These are phyloP conservation scores for Corvus cornix DNA, from an alignment of 2,113 vertebrate genomes.

Conservation along the genomic window DNA sequence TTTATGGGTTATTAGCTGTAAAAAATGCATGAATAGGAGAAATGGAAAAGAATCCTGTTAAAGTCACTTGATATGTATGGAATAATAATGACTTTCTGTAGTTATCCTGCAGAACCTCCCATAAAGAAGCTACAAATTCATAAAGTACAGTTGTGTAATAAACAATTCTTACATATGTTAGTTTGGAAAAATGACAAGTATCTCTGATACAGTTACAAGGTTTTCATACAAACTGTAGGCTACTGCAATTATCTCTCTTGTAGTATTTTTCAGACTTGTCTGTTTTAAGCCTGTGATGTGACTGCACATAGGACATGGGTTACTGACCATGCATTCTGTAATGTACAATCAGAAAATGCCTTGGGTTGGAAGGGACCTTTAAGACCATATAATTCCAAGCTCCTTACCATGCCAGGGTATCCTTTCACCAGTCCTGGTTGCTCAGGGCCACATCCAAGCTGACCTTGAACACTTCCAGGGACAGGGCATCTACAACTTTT, in stretches of 20 bases:
- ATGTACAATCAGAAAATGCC: not conserved
- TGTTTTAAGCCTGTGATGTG: not conserved
- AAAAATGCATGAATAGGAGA: not conserved
- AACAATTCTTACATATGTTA: not conserved
- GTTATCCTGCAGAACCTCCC: not conserved
- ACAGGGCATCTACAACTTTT: not conserved
- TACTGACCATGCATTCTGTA: not conserved
- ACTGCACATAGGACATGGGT: not conserved
- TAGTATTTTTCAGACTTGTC: not conserved
- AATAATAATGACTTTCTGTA: constrained; percentile 9
- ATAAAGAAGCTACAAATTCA: not conserved
- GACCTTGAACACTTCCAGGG: not conserved
- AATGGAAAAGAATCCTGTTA: not conserved
- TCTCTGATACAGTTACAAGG: not conserved
- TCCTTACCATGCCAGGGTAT: not conserved
- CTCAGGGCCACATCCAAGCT: not conserved
- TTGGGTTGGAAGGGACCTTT: not conserved
- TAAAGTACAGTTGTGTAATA: not conserved
- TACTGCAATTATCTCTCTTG: not conserved
- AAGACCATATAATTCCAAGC: not conserved
- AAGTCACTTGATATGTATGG: not conserved
- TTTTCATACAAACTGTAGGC: not conserved
- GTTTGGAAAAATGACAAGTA: not conserved
- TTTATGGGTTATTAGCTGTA: not conserved
- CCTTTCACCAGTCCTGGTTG: not conserved